Evolutionary conservation across 1,140 invertebrate species (phyloP).

Genomic region (Lethrus apterus): DNA sequence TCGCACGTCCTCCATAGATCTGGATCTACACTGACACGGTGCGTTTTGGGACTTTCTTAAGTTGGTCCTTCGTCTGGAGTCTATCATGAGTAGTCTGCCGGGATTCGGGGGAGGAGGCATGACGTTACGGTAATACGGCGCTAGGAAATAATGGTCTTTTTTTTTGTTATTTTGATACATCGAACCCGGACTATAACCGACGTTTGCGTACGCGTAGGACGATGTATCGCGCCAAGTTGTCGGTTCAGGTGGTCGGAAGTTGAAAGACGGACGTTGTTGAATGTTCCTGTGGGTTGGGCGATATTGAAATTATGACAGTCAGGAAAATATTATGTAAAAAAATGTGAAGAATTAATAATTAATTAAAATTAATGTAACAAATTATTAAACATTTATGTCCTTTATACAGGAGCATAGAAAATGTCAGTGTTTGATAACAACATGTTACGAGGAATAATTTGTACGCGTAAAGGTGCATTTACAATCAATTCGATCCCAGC

Average conservation of each 20-base stretch:
- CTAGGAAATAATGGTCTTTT: slow-evolving; percentile 61
- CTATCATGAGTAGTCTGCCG: slow-evolving; percentile 43
- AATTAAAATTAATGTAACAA: too few relatives aligned
- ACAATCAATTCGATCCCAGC: too few relatives aligned
- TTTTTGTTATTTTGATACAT: slow-evolving; percentile 45
- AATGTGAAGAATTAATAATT: too few relatives aligned
- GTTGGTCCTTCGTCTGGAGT: slow-evolving; percentile 28
- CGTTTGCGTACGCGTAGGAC: slow-evolving; percentile 44
- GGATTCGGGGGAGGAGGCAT: slow-evolving; percentile 51
- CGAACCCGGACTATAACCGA: slow-evolving; percentile 46
- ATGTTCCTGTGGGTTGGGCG: slow-evolving; percentile 4
- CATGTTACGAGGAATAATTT: too few relatives aligned
- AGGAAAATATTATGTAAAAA: too few relatives aligned
- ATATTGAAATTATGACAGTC: too few relatives aligned
- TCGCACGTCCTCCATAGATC: slow-evolving; percentile 62
- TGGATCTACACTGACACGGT: slow-evolving; percentile 55
- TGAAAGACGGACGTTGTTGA: slow-evolving; percentile 37
- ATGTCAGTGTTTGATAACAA: too few relatives aligned
- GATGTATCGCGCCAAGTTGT: slow-evolving; percentile 44
- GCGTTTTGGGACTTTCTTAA: slow-evolving; percentile 35
- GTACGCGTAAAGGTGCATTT: too few relatives aligned
- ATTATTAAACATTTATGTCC: too few relatives aligned
- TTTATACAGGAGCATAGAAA: too few relatives aligned
- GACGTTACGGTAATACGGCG: slow-evolving; percentile 58
- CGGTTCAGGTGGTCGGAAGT: slow-evolving; percentile 51